Evolutionary conservation across 1,140 invertebrate species (phyloP), one percentile per base, ranked within the genome.

Genomic region (Harpegnathos saltator): DNA sequence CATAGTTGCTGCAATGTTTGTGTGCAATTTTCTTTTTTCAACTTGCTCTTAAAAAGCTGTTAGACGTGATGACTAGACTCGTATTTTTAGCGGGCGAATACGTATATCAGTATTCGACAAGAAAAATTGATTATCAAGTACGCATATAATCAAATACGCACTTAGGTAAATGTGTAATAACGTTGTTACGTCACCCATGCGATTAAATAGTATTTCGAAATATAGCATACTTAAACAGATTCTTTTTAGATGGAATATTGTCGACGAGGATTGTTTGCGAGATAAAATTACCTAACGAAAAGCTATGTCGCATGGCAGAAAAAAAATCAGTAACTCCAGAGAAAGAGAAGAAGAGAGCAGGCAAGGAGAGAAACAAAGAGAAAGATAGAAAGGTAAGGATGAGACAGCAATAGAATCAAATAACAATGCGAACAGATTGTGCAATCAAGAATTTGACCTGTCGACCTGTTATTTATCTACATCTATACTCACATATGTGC

Each of bases 401-500:
- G n/a, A n/a, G n/a, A n/a, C n/a, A n/a, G n/a, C n/a, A n/a, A n/a
- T n/a, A 26, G 26, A 77, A 72, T 63, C 54, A 62, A 69, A 1
- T 38, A 66, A 82, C 24, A 84, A 89, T 78, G 75, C 75, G 80
- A 87, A 85, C 63, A 85, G 66, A 87, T 63, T 85, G 81, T 58
- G 84, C 86, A 84, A 89, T 33, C 75, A 63, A 72, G 48, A 83
- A 66, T 48, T 48, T 22, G 44, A 52, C 65, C 65, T 38, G 33
- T 52, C 63, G 54, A 66, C 59, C 69, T 58, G 69, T 85, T 85
- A 65, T 74, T 77, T 66, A 63, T 63, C 19, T 65, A 83, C 38
- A 75, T 74, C 38, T 44, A 54, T 58, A 24, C 84, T 83, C 71
- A 83, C n/a, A n/a, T n/a, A n/a, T n/a, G n/a, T n/a, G n/a, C n/a